A percentile compares a stretch with the other conserved stretches of the same genome.
These are phyloP conservation scores for Fregetta grallaria DNA, from an alignment of 2,113 vertebrate species.

Conservation along the genomic window DNA sequence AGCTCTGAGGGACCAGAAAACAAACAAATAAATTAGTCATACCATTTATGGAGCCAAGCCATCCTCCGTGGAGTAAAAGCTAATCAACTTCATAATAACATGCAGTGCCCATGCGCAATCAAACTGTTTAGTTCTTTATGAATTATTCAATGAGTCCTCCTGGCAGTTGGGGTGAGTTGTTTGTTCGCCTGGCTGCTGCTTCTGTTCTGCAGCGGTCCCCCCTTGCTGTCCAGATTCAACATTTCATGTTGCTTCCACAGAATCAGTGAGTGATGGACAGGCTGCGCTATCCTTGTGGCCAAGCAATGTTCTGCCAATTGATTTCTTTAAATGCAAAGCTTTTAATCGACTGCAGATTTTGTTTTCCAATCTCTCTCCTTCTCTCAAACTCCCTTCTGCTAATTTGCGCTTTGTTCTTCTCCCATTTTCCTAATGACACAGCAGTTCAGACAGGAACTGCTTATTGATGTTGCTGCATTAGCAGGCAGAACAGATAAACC, in stretches of 20 bases:
- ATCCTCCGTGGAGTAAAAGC: neutral
- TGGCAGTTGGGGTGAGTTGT: neutral
- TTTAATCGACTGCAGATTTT: slow-evolving; percentile 55
- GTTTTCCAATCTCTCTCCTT: neutral
- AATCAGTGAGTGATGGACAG: neutral
- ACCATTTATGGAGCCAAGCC: neutral
- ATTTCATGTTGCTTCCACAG: neutral
- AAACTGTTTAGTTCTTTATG: slow-evolving; percentile 38
- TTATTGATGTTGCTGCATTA: slow-evolving; percentile 55
- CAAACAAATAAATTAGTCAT: slow-evolving; percentile 18
- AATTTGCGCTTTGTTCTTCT: slow-evolving; percentile 33
- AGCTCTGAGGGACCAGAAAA: slow-evolving; percentile 2
- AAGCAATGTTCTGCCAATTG: slow-evolving; percentile 32
- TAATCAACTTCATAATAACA: slow-evolving; percentile 4
- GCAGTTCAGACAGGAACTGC: slow-evolving; percentile 47
- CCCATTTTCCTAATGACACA: slow-evolving; percentile 60
- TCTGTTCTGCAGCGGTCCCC: neutral
- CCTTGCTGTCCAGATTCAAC: neutral
- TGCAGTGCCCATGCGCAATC: neutral
- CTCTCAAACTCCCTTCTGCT: neutral
- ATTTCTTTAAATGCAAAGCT: slow-evolving; percentile 54
- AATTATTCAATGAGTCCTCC: slow-evolving; percentile 61
- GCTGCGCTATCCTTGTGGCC: neutral
- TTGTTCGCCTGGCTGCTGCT: neutral
- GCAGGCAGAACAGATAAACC: slow-evolving; percentile 1